Evolutionary conservation across 2,888 invertebrate species (phyloP), one percentile per base, ranked within the genome.

Genomic region (Dryobota labecula): DNA sequence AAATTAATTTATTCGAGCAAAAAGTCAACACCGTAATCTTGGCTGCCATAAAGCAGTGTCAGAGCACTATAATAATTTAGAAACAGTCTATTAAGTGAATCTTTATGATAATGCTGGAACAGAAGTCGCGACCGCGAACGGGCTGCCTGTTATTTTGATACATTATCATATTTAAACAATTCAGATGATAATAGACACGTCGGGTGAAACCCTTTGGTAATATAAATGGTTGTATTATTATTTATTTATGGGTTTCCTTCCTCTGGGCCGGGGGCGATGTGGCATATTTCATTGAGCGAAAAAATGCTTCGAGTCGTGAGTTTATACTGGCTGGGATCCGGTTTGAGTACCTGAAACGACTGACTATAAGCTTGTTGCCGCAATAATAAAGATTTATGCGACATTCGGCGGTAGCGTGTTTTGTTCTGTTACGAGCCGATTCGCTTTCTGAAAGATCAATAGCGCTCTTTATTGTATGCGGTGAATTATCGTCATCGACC

Each of bases 161-260:
- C 94, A 96, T 96, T 96, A 95, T 95, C 96, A 96, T 96, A 96
- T 95, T 95, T 94, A 95, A 96, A 95, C 96, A 95, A 96, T 96
- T 95, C 95, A 92, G 93, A 96, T 96, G 96, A 94, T 96, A 96
- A 96, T 96, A 96, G 96, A 95, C 94, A 94, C 95, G 95, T 95
- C 95, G 94, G 92, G 93, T 88, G 89, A 95, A 95, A 95, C 95
- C 96, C 95, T 96, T 96, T 95, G 93, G 96, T 94, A 95, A 95
- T 96, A 96, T 96, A 95, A 96, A 96, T 96, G 95, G 95, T 94
- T 93, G 94, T 94, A 95, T 96, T 96, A 96, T 95, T 95, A 96
- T 96, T 95, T 96, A 96, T 96, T 96, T 96, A 96, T 95, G 95
- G 91, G 92, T 92, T 95, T 94, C 95, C 95, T 95, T 95, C 95